Percentiles rank a stretch among this genome's conserved stretches.
Evolutionary conservation across 2,888 invertebrate species (phyloP).

Genomic region (Apodemia hepburni): DNA sequence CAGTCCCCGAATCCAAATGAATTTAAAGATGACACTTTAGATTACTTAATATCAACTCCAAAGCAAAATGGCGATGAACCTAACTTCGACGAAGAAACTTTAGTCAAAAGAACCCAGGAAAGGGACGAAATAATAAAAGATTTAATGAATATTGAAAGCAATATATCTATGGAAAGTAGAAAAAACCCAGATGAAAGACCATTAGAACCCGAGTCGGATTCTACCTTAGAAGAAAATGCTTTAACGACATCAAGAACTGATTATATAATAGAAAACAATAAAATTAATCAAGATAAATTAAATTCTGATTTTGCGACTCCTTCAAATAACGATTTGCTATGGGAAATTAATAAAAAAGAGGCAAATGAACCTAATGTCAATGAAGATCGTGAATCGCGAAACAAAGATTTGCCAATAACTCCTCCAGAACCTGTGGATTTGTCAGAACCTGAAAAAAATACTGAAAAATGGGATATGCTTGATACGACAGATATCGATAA

Average conservation of each 20-base stretch:
- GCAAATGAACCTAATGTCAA: constrained; percentile 21
- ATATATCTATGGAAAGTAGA: constrained; percentile 47
- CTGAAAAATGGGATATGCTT: constrained; percentile 42
- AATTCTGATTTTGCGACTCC: constrained; percentile 6
- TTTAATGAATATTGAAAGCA: constrained; percentile 67
- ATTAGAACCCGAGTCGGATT: constrained; percentile 17
- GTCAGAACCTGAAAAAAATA: constrained; percentile 41
- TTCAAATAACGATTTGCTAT: background rate
- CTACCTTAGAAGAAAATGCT: constrained; percentile 15
- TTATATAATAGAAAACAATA: constrained; percentile 16
- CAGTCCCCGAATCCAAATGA: constrained; percentile 59
- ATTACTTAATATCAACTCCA: constrained; percentile 63
- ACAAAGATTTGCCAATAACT: constrained; percentile 22
- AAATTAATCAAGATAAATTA: constrained; percentile 8
- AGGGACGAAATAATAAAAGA: constrained; percentile 70
- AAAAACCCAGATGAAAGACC: constrained; percentile 25
- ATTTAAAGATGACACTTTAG: constrained; percentile 61
- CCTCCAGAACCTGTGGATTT: constrained; percentile 45
- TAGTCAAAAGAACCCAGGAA: constrained; percentile 48
- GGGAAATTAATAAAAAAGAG: background rate
- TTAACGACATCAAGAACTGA: background rate
- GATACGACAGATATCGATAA: constrained; percentile 34
- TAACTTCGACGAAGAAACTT: constrained; percentile 38
- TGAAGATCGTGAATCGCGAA: constrained; percentile 27
- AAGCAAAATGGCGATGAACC: constrained; percentile 51